Base-by-base conservation (phyloP, 2,797 vertebrate genomes). In the Peromyscus aztecus region DNA sequence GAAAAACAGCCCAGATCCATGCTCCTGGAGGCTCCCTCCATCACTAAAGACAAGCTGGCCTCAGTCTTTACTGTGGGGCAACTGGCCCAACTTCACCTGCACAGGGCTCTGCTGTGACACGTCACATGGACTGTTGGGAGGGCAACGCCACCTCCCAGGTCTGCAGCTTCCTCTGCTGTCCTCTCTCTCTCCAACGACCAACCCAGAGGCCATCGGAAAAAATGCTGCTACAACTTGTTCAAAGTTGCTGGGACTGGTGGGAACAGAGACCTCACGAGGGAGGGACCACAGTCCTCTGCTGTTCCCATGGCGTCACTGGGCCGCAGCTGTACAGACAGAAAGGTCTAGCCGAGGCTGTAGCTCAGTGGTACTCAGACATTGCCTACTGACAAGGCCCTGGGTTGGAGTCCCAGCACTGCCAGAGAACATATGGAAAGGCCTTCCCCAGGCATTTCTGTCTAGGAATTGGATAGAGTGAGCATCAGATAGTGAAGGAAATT, bases 121-220 rank as follows among this genome's bases (percentile, higher is more conserved):
- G 0, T 8, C 6, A 55, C 3, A 4, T 0, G 2, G 57, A n/a
- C 1, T 52, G 14, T 1, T 4, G 23, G 1, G 6, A 29, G 0
- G 0, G 2, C 5, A 19, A 65, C 23, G 4, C 80, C 37, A 17
- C 31, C n/a, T 7, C 76, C 75, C 13, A 16, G 31, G 9, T 31
- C 75, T 46, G 13, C n/a, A 19, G 24, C 82, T 40, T 52, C 89
- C 23, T 67, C 10, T 9, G 27, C 27, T 0, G 0, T 9, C 6
- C 27, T 21, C 8, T 40, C n/a, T 7, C n/a, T 7, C 40, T 5
- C 46, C 37, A 16, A 8, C 4, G 49, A 7, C 4, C 21, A 49
- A n/a, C 31, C 43, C 2, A 4, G 27, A 0, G 6, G n/a, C 78
- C 24, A 16, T 63, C 21, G 14, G 69, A 55, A 67, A 67, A 37